These are phyloP conservation scores for Gastracanthus pulcherrimus DNA, from an alignment of 2,888 invertebrate genomes.

Conservation along the genomic window DNA sequence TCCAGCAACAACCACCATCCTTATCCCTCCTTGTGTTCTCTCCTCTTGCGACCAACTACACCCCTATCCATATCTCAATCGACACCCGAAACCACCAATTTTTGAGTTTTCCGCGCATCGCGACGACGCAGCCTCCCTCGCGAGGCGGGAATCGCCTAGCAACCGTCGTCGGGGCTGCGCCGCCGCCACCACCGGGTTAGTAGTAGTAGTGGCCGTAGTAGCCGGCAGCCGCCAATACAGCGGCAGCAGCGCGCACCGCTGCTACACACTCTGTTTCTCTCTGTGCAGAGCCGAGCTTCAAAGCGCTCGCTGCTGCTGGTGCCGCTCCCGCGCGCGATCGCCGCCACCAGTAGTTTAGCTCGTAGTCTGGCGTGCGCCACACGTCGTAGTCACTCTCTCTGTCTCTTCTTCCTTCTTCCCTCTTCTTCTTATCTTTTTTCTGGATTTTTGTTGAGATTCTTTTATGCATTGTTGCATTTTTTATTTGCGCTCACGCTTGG, in stretches of 20 bases:
- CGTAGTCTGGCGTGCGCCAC: slow-evolving; percentile 63
- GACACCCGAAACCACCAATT: not conserved
- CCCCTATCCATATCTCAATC: no score
- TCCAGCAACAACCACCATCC: no score
- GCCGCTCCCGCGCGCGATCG: slow-evolving; percentile 63
- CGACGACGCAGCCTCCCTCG: not conserved
- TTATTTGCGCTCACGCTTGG: not conserved
- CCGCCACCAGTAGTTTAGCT: slow-evolving; percentile 71
- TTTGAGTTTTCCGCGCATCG: not conserved
- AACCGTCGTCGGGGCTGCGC: slow-evolving; percentile 46
- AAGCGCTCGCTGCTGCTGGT: slow-evolving; percentile 58
- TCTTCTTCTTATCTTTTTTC: not conserved
- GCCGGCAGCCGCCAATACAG: slow-evolving; percentile 50
- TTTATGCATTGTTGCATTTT: not conserved
- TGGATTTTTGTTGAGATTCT: no score
- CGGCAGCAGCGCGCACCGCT: slow-evolving; percentile 62
- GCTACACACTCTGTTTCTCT: not conserved
- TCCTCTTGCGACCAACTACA: no score
- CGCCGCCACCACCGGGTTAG: slow-evolving; percentile 38
- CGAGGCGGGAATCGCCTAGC: slow-evolving; percentile 59
- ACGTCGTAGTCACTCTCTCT: slow-evolving; percentile 16
- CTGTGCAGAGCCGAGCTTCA: not conserved
- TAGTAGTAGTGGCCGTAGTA: slow-evolving; percentile 34
- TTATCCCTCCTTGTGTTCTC: no score
- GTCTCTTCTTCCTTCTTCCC: not conserved